Evolutionary conservation across 2,113 vertebrate species (phyloP).

Genomic region (Saccopteryx bilineata): DNA sequence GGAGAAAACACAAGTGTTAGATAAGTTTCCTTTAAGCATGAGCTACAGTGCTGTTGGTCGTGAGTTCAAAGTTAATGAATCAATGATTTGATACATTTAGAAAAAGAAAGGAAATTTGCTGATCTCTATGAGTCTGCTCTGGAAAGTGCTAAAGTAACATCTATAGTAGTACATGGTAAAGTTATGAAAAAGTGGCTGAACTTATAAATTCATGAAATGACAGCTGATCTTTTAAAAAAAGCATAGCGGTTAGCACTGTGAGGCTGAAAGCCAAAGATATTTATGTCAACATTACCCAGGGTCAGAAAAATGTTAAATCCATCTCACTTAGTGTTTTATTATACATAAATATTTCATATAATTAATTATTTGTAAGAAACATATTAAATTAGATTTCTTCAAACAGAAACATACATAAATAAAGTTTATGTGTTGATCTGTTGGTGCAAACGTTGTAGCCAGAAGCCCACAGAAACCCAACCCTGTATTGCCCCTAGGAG

Average conservation of each 20-base stretch:
- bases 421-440: not conserved
- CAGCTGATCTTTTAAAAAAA: not conserved
- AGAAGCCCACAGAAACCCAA: not conserved
- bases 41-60: not conserved
- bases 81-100: not conserved
- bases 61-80: not conserved
- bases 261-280: not conserved
- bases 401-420: conserved; percentile 41
- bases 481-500: not conserved
- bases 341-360: not conserved
- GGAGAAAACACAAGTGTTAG: not conserved
- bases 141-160: conserved; percentile 2
- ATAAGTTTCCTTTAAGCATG: not conserved
- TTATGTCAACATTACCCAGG: not conserved
- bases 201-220: not conserved
- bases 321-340: conserved; percentile 15
- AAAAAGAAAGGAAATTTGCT: not conserved
- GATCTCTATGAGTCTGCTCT: not conserved
- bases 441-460: not conserved
- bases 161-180: not conserved
- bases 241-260: not conserved
- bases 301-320: not conserved
- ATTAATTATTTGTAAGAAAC: conserved; percentile 44
- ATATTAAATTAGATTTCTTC: conserved; percentile 6
- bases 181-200: not conserved